Evolutionary conservation across 2,888 invertebrate genomes (phyloP).

Genomic region (Aleiodes leptofemur): DNA sequence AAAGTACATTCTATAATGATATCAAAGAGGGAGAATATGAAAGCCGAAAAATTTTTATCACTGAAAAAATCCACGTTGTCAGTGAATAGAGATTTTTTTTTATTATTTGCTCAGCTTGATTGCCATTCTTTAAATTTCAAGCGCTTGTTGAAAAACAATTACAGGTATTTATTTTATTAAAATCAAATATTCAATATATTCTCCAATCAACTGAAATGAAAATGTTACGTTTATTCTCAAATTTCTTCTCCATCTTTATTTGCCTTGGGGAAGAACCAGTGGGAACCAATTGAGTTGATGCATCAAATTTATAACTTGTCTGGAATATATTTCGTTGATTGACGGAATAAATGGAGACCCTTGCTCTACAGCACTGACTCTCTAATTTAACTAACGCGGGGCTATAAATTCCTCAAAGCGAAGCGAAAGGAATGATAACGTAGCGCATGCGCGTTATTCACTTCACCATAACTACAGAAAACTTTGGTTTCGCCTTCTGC

Average conservation of each 20-base stretch:
- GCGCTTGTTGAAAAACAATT: conserved; percentile 24
- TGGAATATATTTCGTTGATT: too few relatives aligned
- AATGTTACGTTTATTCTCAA: conserved; percentile 3
- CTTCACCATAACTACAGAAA: too few relatives aligned
- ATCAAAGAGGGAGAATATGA: conserved; percentile 25
- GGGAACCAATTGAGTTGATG: too few relatives aligned
- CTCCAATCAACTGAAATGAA: not conserved
- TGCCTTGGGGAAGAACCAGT: too few relatives aligned
- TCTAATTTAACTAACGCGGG: too few relatives aligned
- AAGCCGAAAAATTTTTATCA: conserved; percentile 28
- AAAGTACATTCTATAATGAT: conserved; percentile 40
- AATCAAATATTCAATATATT: conserved; percentile 19
- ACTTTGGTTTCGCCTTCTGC: too few relatives aligned
- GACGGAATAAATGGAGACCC: too few relatives aligned
- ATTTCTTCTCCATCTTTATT: not conserved
- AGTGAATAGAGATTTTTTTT: conserved; percentile 6
- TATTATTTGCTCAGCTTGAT: conserved; percentile 21
- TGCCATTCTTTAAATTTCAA: conserved; percentile 33
- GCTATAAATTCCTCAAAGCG: too few relatives aligned
- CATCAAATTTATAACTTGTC: too few relatives aligned
- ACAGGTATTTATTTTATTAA: conserved; percentile 1
- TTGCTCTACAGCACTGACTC: too few relatives aligned
- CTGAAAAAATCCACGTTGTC: conserved; percentile 20
- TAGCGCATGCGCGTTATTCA: too few relatives aligned
- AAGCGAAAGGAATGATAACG: too few relatives aligned